These are phyloP conservation scores for Origma solitaria DNA, from an alignment of 2,113 vertebrate species.

Conservation along the genomic window DNA sequence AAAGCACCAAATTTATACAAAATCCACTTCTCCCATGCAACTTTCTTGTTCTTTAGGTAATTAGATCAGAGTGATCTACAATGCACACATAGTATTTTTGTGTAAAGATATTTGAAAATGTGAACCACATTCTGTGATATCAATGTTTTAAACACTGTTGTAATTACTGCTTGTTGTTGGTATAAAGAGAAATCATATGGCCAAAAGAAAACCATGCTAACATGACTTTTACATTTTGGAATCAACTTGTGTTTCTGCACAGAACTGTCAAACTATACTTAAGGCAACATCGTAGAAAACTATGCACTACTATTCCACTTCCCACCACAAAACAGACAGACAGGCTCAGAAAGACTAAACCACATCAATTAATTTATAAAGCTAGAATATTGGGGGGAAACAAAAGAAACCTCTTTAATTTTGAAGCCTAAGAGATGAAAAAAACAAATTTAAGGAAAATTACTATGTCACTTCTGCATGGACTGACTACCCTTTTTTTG, in stretches of 20 bases:
- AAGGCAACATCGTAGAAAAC: not conserved
- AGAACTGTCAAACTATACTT: not conserved
- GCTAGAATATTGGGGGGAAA: not conserved
- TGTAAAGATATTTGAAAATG: not conserved
- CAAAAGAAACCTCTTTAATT: not conserved
- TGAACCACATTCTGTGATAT: not conserved
- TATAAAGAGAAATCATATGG: not conserved
- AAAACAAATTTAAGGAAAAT: not conserved
- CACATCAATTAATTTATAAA: not conserved
- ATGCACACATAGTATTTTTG: fast-evolving
- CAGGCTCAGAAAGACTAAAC: not conserved
- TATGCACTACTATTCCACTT: not conserved
- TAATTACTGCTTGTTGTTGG: not conserved
- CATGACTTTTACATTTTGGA: not conserved
- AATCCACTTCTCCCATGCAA: not conserved
- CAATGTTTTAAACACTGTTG: not conserved
- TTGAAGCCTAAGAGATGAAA: not conserved
- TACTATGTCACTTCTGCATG: not conserved
- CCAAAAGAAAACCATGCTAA: not conserved
- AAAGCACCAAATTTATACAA: not conserved
- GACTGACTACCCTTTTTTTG: not conserved
- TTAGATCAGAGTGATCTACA: not conserved
- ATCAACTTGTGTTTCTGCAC: not conserved
- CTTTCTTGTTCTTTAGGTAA: not conserved
- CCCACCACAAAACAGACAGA: fast-evolving